These are phyloP conservation scores for Miopithecus talapoin DNA, from an alignment of 2,797 vertebrate genomes.

Conservation along the genomic window DNA sequence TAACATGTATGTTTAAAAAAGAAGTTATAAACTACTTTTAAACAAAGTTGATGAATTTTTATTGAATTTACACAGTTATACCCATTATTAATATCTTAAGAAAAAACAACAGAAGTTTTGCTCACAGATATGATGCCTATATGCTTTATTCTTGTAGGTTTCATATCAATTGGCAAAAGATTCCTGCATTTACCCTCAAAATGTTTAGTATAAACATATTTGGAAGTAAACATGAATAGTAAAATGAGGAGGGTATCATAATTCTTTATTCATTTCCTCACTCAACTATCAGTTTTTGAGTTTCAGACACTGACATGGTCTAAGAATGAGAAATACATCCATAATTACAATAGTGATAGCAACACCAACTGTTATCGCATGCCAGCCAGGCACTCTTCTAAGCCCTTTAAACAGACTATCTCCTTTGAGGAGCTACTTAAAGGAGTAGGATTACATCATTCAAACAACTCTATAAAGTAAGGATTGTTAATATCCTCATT, in stretches of 20 bases:
- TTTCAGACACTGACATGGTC: not conserved
- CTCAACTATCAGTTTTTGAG: not conserved
- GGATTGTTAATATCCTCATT: not conserved
- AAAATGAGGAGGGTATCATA: not conserved
- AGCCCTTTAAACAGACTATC: too few relatives aligned
- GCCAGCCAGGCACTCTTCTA: not conserved
- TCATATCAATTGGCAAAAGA: not conserved
- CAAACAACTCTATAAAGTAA: not conserved
- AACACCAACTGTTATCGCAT: too few relatives aligned
- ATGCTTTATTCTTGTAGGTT: not conserved
- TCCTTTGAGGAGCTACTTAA: not conserved
- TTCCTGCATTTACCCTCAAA: not conserved
- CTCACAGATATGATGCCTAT: not conserved
- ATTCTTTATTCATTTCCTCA: not conserved
- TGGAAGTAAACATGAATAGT: not conserved
- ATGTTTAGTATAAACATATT: not conserved
- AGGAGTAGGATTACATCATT: not conserved
- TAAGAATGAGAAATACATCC: not conserved
- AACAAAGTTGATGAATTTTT: not conserved
- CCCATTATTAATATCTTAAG: not conserved
- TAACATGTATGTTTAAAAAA: not conserved
- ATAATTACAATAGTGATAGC: not conserved
- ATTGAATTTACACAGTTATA: not conserved
- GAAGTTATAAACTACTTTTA: not conserved
- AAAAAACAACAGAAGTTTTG: not conserved